Base-by-base conservation (phyloP, 64 coral and sea anemone species). In the Trachythela sp. region DNA sequence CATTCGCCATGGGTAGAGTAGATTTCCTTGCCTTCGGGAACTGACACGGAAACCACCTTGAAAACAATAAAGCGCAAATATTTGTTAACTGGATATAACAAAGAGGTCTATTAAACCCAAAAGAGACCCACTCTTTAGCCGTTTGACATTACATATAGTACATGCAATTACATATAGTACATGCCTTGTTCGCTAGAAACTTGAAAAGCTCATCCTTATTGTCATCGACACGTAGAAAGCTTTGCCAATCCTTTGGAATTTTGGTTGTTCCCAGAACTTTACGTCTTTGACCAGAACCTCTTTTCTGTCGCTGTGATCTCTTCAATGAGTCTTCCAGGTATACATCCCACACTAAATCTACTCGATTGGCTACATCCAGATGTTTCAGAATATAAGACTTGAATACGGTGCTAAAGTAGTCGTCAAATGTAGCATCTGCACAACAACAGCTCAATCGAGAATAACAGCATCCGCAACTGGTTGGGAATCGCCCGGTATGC, bases 151-250 rank as follows among this genome's bases (percentile, higher is more conserved):
- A 20, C 56, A 64, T 64, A 8, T 64, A 64, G 18, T 18, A 64
- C 56, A n/a, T 58, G 24, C 22, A 64, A 18, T 64, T 20, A 64
- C 13, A 64, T 64, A 64, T 64, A 64, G 13, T 64, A 64, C 2
- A 18, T 88, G 71, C 87, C 87, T 29, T 88, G 26, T 39, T 31
- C 2, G 86, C 70, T 27, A 92, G 56, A 64, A 85, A 52, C 31
- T 90, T 54, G 76, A 94, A 94, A 13, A 94, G 48, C 54, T 94
- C 92, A 31, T 90, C 67, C 42, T 94, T 94, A 70, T 94, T 94
- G 24, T 29, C 48, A 20, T 90, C 85, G 2, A 90, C 92, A 42
- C 88, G 90, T 3, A 94, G 39, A 45, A 90, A 90, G 7, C 77
- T 75, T 64, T 90, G 33, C 88, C 77, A 90, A n/a, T 90, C 48